phyloP scores from a whole-genome alignment of 2,888 invertebrate species.

The Kuschelorhynchus macadamiae region DNA sequence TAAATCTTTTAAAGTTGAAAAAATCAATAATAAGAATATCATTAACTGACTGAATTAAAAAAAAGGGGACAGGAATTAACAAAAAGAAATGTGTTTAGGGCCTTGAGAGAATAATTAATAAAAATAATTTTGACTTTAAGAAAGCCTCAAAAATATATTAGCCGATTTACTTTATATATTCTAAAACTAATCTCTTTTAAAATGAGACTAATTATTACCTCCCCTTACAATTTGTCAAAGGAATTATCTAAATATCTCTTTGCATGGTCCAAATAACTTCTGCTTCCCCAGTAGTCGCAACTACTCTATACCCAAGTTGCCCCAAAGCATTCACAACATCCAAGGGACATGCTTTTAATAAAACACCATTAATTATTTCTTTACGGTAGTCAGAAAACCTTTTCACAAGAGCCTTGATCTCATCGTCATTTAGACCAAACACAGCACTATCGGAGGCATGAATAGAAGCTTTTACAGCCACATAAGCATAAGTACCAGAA shows the following conservation, averaged over 20 bases:
- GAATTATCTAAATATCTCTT: slow-evolving; percentile 81
- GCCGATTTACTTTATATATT: no score
- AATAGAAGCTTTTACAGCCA: slow-evolving; percentile 85
- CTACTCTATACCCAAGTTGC: slow-evolving; percentile 83
- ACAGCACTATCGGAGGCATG: slow-evolving; percentile 82
- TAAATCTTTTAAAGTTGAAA: no score
- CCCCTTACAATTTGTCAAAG: no score
- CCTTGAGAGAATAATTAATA: no score
- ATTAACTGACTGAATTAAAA: no score
- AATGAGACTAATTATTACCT: no score
- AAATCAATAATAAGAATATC: no score
- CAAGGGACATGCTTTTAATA: slow-evolving; percentile 79
- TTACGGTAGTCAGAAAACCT: slow-evolving; percentile 75
- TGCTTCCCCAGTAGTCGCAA: slow-evolving; percentile 84
- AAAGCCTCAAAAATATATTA: no score
- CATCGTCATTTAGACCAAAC: slow-evolving; percentile 82
- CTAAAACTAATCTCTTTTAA: no score
- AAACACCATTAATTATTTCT: slow-evolving; percentile 80
- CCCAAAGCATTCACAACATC: slow-evolving; percentile 81
- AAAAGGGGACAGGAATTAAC: no score
- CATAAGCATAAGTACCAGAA: slow-evolving; percentile 77
- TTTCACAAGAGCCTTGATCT: slow-evolving; percentile 78
- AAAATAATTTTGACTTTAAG: no score
- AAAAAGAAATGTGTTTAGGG: no score
- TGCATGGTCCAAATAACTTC: slow-evolving; percentile 89